Conservation (phyloP, 2,797 vertebrate genomes). For the Rhinella marina region DNA sequence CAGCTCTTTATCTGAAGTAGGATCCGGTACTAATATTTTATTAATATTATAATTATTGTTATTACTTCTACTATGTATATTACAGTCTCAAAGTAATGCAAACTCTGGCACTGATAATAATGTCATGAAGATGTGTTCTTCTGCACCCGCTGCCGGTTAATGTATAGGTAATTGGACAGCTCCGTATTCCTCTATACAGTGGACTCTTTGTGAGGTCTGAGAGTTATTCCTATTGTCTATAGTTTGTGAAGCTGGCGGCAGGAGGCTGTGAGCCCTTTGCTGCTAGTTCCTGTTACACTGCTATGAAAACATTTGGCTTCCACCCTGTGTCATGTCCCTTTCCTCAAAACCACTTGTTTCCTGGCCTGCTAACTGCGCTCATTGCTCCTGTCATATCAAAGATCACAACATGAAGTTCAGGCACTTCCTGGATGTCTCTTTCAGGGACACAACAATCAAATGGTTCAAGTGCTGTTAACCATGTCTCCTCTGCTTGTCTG, state of each 20-base stretch:
- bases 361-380: slow-evolving; percentile 62
- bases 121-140: not conserved
- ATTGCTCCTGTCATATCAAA: slow-evolving; percentile 65
- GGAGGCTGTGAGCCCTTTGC: slow-evolving; percentile 62
- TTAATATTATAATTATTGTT: not conserved
- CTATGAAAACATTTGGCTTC: slow-evolving; percentile 64
- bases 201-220: slow-evolving; percentile 45
- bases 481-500: slow-evolving; percentile 72
- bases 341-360: slow-evolving; percentile 63
- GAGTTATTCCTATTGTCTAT: slow-evolving; percentile 60
- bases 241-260: slow-evolving; percentile 61
- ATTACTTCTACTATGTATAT: not conserved
- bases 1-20: no score
- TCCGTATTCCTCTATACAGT: slow-evolving; percentile 49
- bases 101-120: not conserved
- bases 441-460: slow-evolving; percentile 68
- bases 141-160: slow-evolving; percentile 13
- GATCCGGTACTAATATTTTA: not conserved
- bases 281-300: slow-evolving; percentile 61
- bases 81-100: not conserved
- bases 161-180: slow-evolving; percentile 44
- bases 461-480: slow-evolving; percentile 68
- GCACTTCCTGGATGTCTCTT: slow-evolving; percentile 67
- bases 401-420: slow-evolving; percentile 65
- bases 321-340: slow-evolving; percentile 42